Base-by-base conservation (phyloP, 2,797 vertebrate genomes). In the Arrhamphus sclerolepis region DNA sequence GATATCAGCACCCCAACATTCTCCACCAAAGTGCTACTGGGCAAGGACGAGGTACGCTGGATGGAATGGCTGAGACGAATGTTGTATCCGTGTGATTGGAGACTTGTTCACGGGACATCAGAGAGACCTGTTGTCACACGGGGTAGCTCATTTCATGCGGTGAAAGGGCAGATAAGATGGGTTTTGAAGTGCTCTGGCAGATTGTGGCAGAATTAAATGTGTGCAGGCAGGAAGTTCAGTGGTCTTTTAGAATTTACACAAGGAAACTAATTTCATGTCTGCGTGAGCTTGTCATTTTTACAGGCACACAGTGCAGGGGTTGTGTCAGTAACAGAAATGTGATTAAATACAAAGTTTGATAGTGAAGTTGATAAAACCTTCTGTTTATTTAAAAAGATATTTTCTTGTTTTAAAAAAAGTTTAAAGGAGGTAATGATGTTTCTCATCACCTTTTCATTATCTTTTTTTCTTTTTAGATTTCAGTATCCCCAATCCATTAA, bases 11-110 rank as follows among this genome's bases (percentile, higher is more conserved):
- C 87, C 19, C 90, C 95, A 0, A 72, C 91, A 1, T 92, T 96
- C 55, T 94, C 94, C 55, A 97, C 96, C 0, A 96, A 90, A 90
- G 96, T 99, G 16, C 92, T 99, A 1, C 92, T 99, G 28, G 97
- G 97, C 80, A 95, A 94, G 86, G 96, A 98, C n/a, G 97, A 99
- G 95, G 97, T 98, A 93, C 13, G 34, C 28, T 56, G 11, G 29
- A 34, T 65, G 31, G 75, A 71, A 62, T 55, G 52, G 46, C 29
- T 80, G 29, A 20, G 34, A 77, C 72, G 54, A 70, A 69, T 70
- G 69, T 66, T 56, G n/a, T 61, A 51, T 75, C 55, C 29, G 19
- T 70, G 63, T 66, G 56, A 65, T 66, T 71, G 31, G n/a, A 52
- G 69, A 69, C 24, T 56, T 71, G 57, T 52, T 73, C 60, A 40